Conservation (phyloP, 2,888 invertebrate species). For the Oligia fasciuncula region DNA sequence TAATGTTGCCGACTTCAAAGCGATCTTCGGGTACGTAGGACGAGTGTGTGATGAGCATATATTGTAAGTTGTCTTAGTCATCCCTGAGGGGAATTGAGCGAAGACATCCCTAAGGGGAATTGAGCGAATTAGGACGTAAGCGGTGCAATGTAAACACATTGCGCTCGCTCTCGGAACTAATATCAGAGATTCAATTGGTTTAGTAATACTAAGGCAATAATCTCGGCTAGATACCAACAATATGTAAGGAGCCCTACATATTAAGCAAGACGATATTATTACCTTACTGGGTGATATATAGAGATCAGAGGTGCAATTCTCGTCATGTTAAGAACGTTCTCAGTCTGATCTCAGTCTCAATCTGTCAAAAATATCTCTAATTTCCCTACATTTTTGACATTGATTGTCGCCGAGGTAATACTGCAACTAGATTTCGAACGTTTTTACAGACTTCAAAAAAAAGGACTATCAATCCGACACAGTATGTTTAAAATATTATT, state of each 20-base stretch:
- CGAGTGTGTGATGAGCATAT: constrained; percentile 23
- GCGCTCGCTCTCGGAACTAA: constrained; percentile 26
- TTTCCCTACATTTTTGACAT: too few relatives aligned
- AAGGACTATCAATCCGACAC: too few relatives aligned
- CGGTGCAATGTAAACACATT: constrained; percentile 21
- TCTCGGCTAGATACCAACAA: background rate
- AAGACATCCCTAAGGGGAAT: constrained; percentile 18
- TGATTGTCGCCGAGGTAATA: too few relatives aligned
- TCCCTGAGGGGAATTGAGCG: constrained; percentile 10
- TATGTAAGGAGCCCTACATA: background rate
- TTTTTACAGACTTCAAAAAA: too few relatives aligned
- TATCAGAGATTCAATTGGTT: constrained; percentile 29
- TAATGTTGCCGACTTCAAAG: constrained; percentile 67
- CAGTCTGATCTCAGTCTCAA: background rate
- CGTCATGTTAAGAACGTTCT: background rate
- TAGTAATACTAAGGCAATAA: constrained; percentile 26
- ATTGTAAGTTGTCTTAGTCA: constrained; percentile 29
- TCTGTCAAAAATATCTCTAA: too few relatives aligned
- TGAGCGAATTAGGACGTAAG: constrained; percentile 12
- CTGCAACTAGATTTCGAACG: too few relatives aligned
- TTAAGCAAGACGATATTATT: background rate
- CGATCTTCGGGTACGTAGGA: constrained; percentile 18
- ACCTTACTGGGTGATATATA: background rate
- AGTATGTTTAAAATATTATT: too few relatives aligned
- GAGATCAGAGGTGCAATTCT: background rate